A percentile compares a stretch with the other conserved stretches of the same genome.
These are phyloP conservation scores for Aphelenchoides bicaudatus DNA, from an alignment of 2,888 invertebrate genomes.

Conservation along the genomic window DNA sequence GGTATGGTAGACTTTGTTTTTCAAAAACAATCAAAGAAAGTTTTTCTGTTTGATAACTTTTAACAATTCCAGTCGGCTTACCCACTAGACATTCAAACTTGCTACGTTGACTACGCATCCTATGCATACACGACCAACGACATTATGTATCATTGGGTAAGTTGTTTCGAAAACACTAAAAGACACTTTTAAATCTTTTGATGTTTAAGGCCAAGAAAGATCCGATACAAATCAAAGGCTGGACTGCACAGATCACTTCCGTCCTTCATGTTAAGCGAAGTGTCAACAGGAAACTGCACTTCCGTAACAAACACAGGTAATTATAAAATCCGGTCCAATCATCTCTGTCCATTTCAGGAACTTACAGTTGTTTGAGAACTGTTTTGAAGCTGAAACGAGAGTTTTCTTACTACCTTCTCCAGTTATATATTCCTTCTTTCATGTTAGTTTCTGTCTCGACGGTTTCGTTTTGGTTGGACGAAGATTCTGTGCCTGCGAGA, in stretches of 20 bases:
- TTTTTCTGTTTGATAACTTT: not conserved
- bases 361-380: constrained; percentile 56
- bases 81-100: constrained; percentile 83
- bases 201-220: too few species aligned
- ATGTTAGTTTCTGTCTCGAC: constrained; percentile 75
- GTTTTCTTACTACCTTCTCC: constrained; percentile 70
- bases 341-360: too few species aligned
- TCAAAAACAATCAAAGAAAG: constrained; percentile 2
- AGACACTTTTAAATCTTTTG: too few species aligned
- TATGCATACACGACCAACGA: constrained; percentile 96
- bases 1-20: constrained; percentile 66
- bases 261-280: constrained; percentile 86
- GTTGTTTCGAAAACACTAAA: too few species aligned
- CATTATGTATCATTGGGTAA: constrained; percentile 90
- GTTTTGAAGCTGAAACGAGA: constrained; percentile 68
- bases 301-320: constrained; percentile 42
- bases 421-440: constrained; percentile 93
- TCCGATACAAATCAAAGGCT: constrained; percentile 83
- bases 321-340: too few species aligned
- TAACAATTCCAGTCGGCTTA: constrained; percentile 64
- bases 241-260: constrained; percentile 69
- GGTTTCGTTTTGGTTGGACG: constrained; percentile 46
- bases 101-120: constrained; percentile 89
- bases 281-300: constrained; percentile 81
- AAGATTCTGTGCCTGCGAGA: constrained; percentile 60